Base-by-base conservation (phyloP, 2,888 invertebrate species). In the Sesia bembeciformis region DNA sequence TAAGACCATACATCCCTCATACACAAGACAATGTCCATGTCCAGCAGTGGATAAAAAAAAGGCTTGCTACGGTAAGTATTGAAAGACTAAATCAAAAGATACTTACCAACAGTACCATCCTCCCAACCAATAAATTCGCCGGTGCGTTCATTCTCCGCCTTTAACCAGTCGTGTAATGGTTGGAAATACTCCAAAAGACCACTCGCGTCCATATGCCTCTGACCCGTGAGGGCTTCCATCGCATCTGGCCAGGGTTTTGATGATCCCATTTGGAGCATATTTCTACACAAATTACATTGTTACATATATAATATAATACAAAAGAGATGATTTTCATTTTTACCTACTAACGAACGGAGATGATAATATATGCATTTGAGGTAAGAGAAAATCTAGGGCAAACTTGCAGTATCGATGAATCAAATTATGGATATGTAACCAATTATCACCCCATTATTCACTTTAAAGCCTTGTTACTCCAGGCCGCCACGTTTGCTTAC, bases 171-270 rank as follows among this genome's bases (percentile, higher is more conserved):
- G 57, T 92, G 80, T 4, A 95, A 70, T 0, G 95, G 94, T 56
- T 91, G 85, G 74, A 95, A 95, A 75, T 94, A 95, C 63, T 94
- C 93, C 57, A 95, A 68, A 0, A 95, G 78, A 1, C 93, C 93
- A 50, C 90, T 88, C 6, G 93, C 93, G 61, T 94, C 93, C 93
- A 95, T 94, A 53, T 88, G 81, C 67, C 93, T 74, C 57, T 91
- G 90, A 0, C 94, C 94, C 0, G 95, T 95, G 3, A 95, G 74
- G 4, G 88, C 88, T 69, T 94, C 91, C 92, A 97, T 92, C 3
- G 94, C 94, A 54, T 95, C 94, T 8, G 92, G 92, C 94, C 94
- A 94, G 0, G 93, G 92, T 63, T 86, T 91, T 0, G 93, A 93
- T 0, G 92, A 90, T 5, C 94, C 94, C 77, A 94, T 72, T 69